Base-by-base conservation (phyloP, 2,888 invertebrate species). In the Sylvicola cinctus region DNA sequence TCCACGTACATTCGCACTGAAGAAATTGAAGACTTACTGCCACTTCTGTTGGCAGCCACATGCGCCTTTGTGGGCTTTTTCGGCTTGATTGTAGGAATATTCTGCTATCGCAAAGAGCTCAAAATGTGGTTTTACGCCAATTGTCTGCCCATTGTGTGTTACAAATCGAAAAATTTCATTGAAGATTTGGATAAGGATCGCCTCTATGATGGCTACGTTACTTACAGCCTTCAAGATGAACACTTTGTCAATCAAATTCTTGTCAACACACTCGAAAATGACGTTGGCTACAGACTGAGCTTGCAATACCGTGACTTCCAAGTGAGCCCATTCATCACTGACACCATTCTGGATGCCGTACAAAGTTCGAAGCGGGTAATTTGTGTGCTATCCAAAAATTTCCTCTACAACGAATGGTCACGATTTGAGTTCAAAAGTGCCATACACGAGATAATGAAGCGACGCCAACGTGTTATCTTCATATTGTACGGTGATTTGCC, bases 371-470 rank as follows among this genome's bases (percentile, higher is more conserved):
- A 84, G 45, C 69, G 88, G 46, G 85, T 88, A 29, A 78, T 95
- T 39, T 69, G 93, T 44, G 79, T 93, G 39, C 60, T 95, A 38
- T 88, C 90, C 13, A 81, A 83, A 56, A 84, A 85, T 62, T 95
- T 93, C 61, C 68, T 93, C 41, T 79, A 84, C 60, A 85, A 85
- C 58, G 91, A 93, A 62, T 95, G 93, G 93, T 77, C 81, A 47
- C 70, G 83, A 44, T 84, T 88, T 55, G 93, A 95, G 60, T 90
- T 93, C 58, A 87, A 88, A 62, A 80, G 83, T 46, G 90, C 90
- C 17, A 68, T 91, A 35, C 84, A 83, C 52, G 85, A 88, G 60
- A 79, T 87, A 48, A 68, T 90, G 44, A 81, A 83, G 62, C 70
- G 78, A 50, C 71, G 78, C 52, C 76, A 81, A 52, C 74, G 83